A percentile compares a stretch with the other conserved stretches of the same genome.
phyloP scores from a whole-genome alignment of 2,113 vertebrate species.

The Shinisaurus crocodilurus region DNA sequence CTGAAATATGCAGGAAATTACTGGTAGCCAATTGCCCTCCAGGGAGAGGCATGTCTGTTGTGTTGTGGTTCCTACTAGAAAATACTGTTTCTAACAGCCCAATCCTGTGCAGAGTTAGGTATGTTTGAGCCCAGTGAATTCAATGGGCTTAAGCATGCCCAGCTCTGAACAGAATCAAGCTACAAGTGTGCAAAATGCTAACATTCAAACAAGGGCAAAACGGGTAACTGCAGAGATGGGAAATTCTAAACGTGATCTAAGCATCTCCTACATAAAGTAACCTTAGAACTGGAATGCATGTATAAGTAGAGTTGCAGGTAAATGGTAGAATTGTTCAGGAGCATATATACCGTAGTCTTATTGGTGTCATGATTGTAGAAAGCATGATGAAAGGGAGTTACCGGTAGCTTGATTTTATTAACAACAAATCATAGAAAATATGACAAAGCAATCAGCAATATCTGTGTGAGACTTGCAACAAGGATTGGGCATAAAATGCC shows the following conservation, averaged over 20 bases:
- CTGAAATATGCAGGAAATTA: background rate
- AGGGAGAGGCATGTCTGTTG: background rate
- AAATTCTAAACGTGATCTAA: background rate
- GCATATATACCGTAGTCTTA: background rate
- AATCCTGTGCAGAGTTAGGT: background rate
- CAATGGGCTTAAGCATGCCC: background rate
- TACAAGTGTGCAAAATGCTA: background rate
- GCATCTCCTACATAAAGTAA: background rate
- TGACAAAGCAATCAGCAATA: background rate
- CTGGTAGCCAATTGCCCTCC: background rate
- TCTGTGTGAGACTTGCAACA: rapidly evolving
- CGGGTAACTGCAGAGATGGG: background rate
- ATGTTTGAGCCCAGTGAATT: background rate
- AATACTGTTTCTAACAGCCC: background rate
- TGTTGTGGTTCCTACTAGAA: background rate
- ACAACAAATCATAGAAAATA: background rate
- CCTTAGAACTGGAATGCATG: background rate
- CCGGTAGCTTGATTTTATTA: background rate
- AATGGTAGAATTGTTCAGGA: background rate
- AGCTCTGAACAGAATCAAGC: background rate
- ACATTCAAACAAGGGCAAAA: background rate
- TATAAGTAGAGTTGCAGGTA: too few species aligned
- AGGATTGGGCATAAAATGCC: background rate
- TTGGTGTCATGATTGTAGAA: background rate
- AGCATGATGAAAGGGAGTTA: background rate